Evolutionary conservation across 1,140 invertebrate genomes (phyloP).

Genomic region (Sarcophaga peregrina): DNA sequence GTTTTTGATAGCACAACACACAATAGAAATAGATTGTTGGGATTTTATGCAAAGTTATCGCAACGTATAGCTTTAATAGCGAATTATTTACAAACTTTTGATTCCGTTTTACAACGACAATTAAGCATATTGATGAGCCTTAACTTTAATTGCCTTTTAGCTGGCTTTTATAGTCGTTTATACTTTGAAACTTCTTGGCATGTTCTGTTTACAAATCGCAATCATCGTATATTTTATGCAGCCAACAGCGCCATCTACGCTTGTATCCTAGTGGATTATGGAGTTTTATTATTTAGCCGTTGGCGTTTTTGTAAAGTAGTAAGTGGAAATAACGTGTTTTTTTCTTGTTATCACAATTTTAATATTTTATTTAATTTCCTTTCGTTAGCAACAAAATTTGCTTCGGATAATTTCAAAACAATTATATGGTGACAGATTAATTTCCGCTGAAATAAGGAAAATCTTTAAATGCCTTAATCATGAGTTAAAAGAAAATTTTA

Average conservation of each 20-base stretch:
- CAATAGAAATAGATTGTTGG: neutral
- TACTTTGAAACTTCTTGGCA: slow-evolving; percentile 56
- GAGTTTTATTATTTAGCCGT: slow-evolving; percentile 48
- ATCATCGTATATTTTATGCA: slow-evolving; percentile 56
- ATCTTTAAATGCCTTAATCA: slow-evolving; percentile 50
- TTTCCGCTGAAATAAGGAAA: slow-evolving; percentile 39
- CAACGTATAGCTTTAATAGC: neutral
- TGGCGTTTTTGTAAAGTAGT: slow-evolving; percentile 51
- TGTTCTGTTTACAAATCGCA: slow-evolving; percentile 51
- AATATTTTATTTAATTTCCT: neutral
- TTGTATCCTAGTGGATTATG: slow-evolving; percentile 57
- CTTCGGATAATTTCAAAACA: neutral
- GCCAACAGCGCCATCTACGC: slow-evolving; percentile 56
- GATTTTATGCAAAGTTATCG: neutral
- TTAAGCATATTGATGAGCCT: slow-evolving; percentile 52
- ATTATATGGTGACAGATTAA: neutral
- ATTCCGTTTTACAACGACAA: slow-evolving; percentile 48
- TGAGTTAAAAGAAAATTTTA: neutral
- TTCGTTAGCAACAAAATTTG: neutral
- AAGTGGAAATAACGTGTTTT: neutral
- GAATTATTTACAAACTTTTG: slow-evolving; percentile 22
- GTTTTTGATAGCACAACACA: neutral
- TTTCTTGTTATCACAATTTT: neutral
- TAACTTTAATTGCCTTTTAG: slow-evolving; percentile 55
- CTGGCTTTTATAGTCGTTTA: slow-evolving; percentile 49